Evolutionary conservation across 2,797 vertebrate species (phyloP), one percentile per base, ranked within the genome.

Genomic region (Pipistrellus pygmaeus): DNA sequence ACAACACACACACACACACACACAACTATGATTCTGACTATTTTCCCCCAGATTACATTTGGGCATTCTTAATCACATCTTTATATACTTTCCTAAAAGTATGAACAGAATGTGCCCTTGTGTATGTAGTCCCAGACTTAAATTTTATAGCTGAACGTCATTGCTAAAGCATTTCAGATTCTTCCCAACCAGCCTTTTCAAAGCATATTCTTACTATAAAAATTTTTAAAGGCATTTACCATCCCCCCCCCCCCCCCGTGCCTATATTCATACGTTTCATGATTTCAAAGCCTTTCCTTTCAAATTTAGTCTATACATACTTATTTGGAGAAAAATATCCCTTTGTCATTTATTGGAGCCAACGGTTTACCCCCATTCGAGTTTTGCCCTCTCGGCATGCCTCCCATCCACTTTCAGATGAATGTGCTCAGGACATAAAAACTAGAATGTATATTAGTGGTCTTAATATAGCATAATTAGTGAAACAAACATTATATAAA

Each of bases 321-420:
- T 91, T 93, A 76, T 92, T 81, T 69, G 32, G 48, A 84, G 66
- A 92, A 53, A 96, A 78, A 62, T 75, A 72, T 62, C 35, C 75
- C 38, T 92, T 62, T 92, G 71, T 90, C 66, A 92, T 12, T 76
- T 91, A 89, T 81, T 87, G 87, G 64, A 93, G 25, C 15, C 48
- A 86, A 83, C 8, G 71, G 2, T 85, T 75, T 86, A 90, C 86
- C 66, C 14, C 9, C 15, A 82, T 23, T 23, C 25, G 73, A 53
- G 32, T 38, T 91, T 69, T 90, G 32, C 51, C 44, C 38, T 87
- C 9, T 32, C 64, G 51, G 35, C 3, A 41, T 48, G 35, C 5
- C 21, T 88, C 55, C 64, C 21, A 35, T 25, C 73, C 35, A 75
- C n/a, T 88, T 88, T 92, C 23, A 84, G 10, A 76, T 55, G 27